Evolutionary conservation across 2,888 invertebrate genomes (phyloP).

Genomic region (Pogonocherus hispidulus): DNA sequence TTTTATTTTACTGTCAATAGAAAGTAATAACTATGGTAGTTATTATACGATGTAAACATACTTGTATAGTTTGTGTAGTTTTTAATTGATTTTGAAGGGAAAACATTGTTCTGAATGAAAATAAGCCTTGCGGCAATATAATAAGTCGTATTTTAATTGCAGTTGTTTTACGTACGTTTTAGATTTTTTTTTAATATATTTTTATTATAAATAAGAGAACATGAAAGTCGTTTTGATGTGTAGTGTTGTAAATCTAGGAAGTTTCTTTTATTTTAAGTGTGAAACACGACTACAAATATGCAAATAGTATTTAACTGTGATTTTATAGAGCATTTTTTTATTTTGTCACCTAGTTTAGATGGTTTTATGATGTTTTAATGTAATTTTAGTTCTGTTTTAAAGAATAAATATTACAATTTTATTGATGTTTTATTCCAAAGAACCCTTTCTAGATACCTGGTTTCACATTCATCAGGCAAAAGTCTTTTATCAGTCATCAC

Average conservation of each 20-base stretch:
- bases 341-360: slow-evolving; percentile 21
- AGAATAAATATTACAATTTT: slow-evolving; percentile 22
- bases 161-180: background rate
- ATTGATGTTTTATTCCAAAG: slow-evolving; percentile 3
- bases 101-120: slow-evolving; percentile 27
- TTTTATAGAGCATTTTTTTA: slow-evolving; percentile 36
- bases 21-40: too few relatives aligned
- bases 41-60: too few relatives aligned
- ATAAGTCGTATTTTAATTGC: background rate
- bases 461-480: background rate
- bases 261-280: background rate
- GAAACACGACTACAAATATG: slow-evolving; percentile 23
- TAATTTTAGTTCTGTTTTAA: slow-evolving; percentile 29
- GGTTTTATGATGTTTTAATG: slow-evolving; percentile 1
- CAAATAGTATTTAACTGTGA: slow-evolving; percentile 48
- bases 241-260: slow-evolving; percentile 6
- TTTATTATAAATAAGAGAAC: background rate
- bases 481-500: background rate
- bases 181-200: background rate
- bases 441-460: background rate
- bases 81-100: slow-evolving; percentile 20
- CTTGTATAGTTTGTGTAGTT: background rate
- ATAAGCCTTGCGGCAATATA: slow-evolving; percentile 12
- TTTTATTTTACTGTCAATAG: too few relatives aligned
- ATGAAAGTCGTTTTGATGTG: background rate